Evolutionary conservation across 2,113 vertebrate species (phyloP).

Genomic region (Bucco capensis): DNA sequence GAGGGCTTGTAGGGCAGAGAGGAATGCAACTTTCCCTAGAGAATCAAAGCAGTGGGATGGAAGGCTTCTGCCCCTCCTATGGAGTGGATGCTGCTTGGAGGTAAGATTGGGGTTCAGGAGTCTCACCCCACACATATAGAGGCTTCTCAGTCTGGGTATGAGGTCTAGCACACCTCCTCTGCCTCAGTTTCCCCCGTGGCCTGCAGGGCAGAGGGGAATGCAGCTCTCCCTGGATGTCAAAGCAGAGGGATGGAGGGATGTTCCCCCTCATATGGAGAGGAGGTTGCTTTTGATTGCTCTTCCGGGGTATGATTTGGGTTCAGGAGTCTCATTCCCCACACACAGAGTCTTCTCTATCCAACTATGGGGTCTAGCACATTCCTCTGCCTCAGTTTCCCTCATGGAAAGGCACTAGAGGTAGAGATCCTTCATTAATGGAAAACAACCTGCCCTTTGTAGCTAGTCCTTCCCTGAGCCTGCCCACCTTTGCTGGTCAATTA

Average conservation of each 20-base stretch:
- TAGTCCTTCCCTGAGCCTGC: neutral
- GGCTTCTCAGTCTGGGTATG: too few species aligned
- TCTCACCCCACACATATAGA: too few species aligned
- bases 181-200: too few species aligned
- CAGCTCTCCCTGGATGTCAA: neutral
- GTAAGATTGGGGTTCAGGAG: neutral
- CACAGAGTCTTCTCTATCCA: neutral
- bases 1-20: neutral
- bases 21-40: fast-evolving
- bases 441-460: neutral
- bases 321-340: neutral
- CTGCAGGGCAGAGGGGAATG: fast-evolving
- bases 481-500: too few species aligned
- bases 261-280: fast-evolving
- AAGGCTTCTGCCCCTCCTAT: too few species aligned
- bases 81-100: too few species aligned
- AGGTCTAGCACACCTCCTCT: too few species aligned
- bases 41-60: neutral
- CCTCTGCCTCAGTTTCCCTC: neutral
- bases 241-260: neutral
- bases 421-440: fast-evolving
- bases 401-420: fast-evolving
- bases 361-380: neutral
- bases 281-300: neutral
- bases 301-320: neutral